Evolutionary conservation across 2,888 invertebrate genomes (phyloP).

Genomic region (Cheilosia impressa): DNA sequence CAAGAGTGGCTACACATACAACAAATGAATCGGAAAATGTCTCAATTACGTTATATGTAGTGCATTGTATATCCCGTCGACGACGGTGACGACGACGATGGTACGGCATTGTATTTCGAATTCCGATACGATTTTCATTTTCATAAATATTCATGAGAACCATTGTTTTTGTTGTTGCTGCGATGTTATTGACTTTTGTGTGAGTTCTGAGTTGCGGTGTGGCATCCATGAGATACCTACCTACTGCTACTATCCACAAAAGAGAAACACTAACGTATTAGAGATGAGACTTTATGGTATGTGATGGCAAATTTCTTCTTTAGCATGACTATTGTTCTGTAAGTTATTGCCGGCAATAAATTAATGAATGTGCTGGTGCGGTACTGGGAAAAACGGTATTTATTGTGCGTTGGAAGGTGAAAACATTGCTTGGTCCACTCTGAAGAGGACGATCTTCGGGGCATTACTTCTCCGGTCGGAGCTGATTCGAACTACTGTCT

Average conservation of each 20-base stretch:
- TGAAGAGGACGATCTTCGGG: too few relatives aligned
- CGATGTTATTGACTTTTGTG: slow-evolving; percentile 70
- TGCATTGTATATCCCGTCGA: slow-evolving; percentile 34
- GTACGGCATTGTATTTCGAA: slow-evolving; percentile 35
- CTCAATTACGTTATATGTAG: slow-evolving; percentile 70
- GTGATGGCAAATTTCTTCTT: slow-evolving; percentile 38
- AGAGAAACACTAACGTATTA: slow-evolving; percentile 49
- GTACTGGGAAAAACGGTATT: too few relatives aligned
- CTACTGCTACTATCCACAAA: background rate
- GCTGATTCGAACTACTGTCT: too few relatives aligned
- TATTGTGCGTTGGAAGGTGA: too few relatives aligned
- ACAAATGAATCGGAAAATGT: slow-evolving; percentile 67
- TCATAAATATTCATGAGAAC: slow-evolving; percentile 71
- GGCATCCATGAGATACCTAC: slow-evolving; percentile 52
- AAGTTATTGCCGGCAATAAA: slow-evolving; percentile 31
- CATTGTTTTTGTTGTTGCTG: slow-evolving; percentile 53
- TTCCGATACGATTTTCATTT: slow-evolving; percentile 69
- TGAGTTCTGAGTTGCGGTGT: slow-evolving; percentile 16
- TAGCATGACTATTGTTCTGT: slow-evolving; percentile 39
- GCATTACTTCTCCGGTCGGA: too few relatives aligned
- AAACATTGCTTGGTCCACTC: too few relatives aligned
- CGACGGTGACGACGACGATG: too few relatives aligned
- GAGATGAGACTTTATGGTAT: slow-evolving; percentile 35
- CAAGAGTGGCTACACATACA: background rate
- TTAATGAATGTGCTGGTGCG: slow-evolving; percentile 34